These are phyloP conservation scores for Rhineura floridana DNA, from an alignment of 2,113 vertebrate genomes.

Conservation along the genomic window DNA sequence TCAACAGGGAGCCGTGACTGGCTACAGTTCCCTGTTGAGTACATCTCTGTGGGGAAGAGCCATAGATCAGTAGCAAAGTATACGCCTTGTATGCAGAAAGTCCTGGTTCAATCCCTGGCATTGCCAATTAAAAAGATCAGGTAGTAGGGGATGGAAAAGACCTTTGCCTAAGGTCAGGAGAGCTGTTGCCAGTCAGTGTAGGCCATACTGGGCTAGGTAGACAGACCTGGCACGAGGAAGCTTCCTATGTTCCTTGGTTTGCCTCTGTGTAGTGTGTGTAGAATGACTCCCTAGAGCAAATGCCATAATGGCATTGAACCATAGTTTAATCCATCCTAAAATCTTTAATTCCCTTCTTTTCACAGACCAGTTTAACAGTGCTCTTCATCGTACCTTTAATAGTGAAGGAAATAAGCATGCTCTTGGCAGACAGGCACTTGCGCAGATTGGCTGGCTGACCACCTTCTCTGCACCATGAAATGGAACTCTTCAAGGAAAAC, in stretches of 20 bases:
- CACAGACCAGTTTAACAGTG: slow-evolving; percentile 87
- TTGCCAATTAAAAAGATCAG: background rate
- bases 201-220: background rate
- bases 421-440: slow-evolving; percentile 74
- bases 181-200: background rate
- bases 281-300: background rate
- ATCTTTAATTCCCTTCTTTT: slow-evolving; percentile 29
- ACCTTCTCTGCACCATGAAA: background rate
- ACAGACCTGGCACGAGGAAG: background rate
- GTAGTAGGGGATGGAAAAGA: no score
- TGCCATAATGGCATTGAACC: background rate
- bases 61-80: no score
- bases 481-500: background rate
- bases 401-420: slow-evolving; percentile 76
- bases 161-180: background rate
- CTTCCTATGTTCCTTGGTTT: no score
- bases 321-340: no score
- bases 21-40: no score
- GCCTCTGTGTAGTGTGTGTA: background rate
- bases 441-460: slow-evolving; percentile 64
- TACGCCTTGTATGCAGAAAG: background rate
- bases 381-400: slow-evolving; percentile 89
- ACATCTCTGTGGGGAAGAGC: no score
- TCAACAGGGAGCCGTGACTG: no score
- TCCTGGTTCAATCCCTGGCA: background rate